phyloP scores from a whole-genome alignment of 2,113 vertebrate species.

The Thryonomys swinderianus region DNA sequence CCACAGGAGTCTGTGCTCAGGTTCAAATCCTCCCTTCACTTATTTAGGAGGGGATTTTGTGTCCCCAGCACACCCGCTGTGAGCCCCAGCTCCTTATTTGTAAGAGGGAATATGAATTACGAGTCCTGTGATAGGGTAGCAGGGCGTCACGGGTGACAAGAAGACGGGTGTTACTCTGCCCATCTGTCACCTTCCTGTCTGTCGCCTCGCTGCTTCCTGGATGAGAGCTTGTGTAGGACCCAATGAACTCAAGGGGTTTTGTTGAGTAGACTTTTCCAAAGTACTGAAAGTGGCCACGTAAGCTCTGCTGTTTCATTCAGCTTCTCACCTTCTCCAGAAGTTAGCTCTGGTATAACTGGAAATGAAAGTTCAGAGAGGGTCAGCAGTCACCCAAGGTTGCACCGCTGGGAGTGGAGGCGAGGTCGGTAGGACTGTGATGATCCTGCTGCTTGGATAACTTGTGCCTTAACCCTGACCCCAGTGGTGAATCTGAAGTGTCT shows the following conservation, averaged over 20 bases:
- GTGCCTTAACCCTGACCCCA: neutral
- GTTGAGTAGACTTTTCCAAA: neutral
- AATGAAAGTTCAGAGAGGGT: neutral
- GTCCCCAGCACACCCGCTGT: too few species aligned
- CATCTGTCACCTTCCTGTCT: neutral
- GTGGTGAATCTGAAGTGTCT: slow-evolving; percentile 74
- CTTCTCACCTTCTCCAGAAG: neutral
- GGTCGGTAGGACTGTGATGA: neutral
- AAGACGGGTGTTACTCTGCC: neutral
- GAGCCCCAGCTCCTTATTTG: neutral
- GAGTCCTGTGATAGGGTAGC: neutral
- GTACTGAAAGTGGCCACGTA: neutral
- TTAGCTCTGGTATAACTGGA: neutral
- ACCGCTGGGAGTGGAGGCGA: neutral
- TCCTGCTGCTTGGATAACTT: slow-evolving; percentile 62
- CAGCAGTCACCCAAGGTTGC: neutral
- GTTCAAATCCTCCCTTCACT: neutral
- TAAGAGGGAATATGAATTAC: neutral
- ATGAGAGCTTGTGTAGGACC: too few species aligned
- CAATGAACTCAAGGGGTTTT: neutral
- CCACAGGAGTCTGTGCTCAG: rapidly evolving
- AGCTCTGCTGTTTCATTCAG: neutral
- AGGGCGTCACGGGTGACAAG: rapidly evolving
- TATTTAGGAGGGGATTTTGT: neutral
- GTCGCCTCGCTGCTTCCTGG: neutral